Conservation (phyloP, 1,140 invertebrate species). For the Brachionus manjavacas region DNA sequence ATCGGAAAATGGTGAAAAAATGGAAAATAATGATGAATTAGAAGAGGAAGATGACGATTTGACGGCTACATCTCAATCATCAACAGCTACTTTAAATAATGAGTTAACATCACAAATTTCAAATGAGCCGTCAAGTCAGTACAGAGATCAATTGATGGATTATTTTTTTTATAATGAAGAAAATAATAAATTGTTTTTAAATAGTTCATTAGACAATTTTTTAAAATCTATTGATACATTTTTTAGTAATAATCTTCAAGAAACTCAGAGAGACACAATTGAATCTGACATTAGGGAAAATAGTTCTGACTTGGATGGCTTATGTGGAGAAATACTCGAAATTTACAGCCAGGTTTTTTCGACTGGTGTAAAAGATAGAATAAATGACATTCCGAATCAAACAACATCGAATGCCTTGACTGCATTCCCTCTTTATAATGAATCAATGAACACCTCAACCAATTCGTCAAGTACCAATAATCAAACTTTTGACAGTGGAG, state of each 20-base stretch:
- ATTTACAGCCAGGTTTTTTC: background rate
- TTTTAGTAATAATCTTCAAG: background rate
- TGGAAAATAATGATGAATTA: background rate
- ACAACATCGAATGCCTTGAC: background rate
- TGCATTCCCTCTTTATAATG: conserved; percentile 11
- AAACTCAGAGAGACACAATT: background rate
- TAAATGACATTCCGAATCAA: background rate
- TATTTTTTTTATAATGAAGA: conserved; percentile 11
- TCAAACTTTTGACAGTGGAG: conserved; percentile 37
- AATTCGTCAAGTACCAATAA: background rate
- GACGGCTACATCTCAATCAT: conserved; percentile 6
- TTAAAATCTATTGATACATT: conserved; percentile 2
- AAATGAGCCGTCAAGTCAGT: background rate
- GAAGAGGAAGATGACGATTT: conserved; percentile 12
- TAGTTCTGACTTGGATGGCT: background rate
- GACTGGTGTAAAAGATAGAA: background rate
- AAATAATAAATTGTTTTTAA: conserved; percentile 19
- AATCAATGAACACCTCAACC: conserved; percentile 10
- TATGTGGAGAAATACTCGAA: background rate
- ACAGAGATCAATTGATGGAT: background rate
- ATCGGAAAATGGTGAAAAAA: background rate
- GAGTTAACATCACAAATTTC: background rate
- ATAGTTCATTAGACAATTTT: conserved; percentile 10
- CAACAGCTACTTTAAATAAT: conserved; percentile 20
- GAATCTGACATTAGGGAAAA: background rate